A percentile compares a stretch with the other conserved stretches of the same genome.
phyloP scores from a whole-genome alignment of 2,797 vertebrate species.

The Phoebastria nigripes region DNA sequence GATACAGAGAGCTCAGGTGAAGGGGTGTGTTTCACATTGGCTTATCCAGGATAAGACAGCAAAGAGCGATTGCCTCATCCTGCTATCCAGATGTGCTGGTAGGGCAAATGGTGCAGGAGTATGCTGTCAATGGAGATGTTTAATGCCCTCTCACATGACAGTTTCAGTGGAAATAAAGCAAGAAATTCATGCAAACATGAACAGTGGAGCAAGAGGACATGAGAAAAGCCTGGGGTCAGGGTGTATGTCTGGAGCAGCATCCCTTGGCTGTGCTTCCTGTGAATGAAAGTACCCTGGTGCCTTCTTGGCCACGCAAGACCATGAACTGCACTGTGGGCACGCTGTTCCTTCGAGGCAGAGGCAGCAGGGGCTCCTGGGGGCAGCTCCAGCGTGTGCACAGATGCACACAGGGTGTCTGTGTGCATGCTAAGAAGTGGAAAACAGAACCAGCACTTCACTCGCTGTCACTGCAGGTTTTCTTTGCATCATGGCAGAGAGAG shows the following conservation, averaged over 20 bases:
- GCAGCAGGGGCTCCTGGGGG: background rate
- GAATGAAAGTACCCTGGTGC: background rate
- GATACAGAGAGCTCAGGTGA: background rate
- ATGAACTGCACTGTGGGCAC: rapidly evolving
- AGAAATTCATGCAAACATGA: background rate
- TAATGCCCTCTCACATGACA: background rate
- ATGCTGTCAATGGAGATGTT: background rate
- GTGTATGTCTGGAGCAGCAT: background rate
- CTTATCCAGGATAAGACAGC: background rate
- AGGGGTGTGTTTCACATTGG: background rate
- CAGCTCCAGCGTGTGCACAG: background rate
- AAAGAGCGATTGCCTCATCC: background rate
- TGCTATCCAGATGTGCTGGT: background rate
- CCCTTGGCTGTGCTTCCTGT: background rate
- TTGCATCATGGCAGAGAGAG: background rate
- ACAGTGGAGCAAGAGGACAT: background rate
- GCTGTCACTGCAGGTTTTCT: background rate
- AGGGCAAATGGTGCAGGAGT: background rate
- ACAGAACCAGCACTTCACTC: background rate
- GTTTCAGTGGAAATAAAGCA: background rate
- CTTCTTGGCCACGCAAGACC: background rate
- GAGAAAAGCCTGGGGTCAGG: background rate
- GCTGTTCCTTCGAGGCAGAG: background rate
- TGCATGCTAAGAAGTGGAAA: background rate
- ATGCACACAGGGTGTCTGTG: rapidly evolving